Base-by-base conservation (phyloP, 2,888 invertebrate species). In the Ethmia dodecea region DNA sequence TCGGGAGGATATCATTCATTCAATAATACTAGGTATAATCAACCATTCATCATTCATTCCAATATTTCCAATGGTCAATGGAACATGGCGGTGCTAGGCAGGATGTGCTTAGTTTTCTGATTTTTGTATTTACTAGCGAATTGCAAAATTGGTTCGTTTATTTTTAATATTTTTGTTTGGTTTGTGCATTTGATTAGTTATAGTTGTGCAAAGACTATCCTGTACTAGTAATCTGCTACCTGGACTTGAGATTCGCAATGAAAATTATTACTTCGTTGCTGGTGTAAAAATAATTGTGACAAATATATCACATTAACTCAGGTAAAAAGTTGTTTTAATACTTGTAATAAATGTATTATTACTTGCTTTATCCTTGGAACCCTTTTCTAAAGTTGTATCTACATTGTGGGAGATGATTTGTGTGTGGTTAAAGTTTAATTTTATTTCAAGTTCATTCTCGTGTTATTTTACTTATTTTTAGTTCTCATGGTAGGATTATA, bases 201-300 rank as follows among this genome's bases (percentile, higher is more conserved):
- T 43, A 46, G 41, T 43, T 51, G 63, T 65, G 60, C 40, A 48
- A 49, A 52, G 51, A 46, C 39, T 49, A 47, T 58, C 51, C 47
- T 39, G 36, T 42, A 40, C 40, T 38, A 40, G 39, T 50, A 57
- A 49, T 43, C 46, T 54, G 43, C 41, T 53, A 48, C 52, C 55
- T 65, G 59, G 61, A 73, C 60, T 54, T 56, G 50, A 57, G 41
- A 58, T 68, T 74, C 80, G 83, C 77, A 72, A 86, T 86, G 84
- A 83, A 78, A 81, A 73, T 74, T 74, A 68, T 74, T 76, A 79
- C 72, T 77, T 78, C 80, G 72, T 70, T 80, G 67, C 67, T 74
- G 80, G 80, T 84, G 76, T 86, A 84, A 86, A 84, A 86, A 84
- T 83, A 83, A 81, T 84, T 83, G 78, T 83, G 84, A 80, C 74